phyloP scores from a whole-genome alignment of 2,797 vertebrate genomes.

The Bradypus variegatus region DNA sequence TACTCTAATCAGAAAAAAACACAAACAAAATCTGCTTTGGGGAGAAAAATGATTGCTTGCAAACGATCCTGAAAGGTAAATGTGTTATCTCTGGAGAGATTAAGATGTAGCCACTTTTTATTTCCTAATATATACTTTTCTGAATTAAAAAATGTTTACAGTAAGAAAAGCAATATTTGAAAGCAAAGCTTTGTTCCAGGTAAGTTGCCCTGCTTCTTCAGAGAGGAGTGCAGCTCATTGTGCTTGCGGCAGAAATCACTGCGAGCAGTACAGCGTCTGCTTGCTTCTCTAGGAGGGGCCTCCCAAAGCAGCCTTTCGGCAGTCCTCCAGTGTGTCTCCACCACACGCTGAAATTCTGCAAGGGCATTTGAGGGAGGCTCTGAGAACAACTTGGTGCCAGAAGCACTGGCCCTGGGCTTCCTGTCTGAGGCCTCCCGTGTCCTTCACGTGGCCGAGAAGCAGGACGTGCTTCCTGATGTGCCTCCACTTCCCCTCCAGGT shows the following conservation, averaged over 20 bases:
- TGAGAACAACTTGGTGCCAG: background rate
- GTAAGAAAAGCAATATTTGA: background rate
- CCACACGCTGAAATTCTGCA: background rate
- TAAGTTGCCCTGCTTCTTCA: background rate
- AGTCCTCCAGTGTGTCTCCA: background rate
- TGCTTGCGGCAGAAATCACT: background rate
- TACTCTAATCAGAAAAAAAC: background rate
- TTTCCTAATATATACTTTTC: background rate
- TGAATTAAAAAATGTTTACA: background rate
- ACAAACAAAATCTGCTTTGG: background rate
- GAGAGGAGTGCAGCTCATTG: rapidly evolving
- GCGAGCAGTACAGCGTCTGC: background rate
- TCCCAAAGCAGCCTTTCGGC: background rate
- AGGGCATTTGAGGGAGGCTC: background rate
- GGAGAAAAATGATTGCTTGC: background rate
- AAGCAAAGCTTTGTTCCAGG: background rate
- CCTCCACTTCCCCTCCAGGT: constrained; percentile 75
- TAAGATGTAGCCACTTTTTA: background rate
- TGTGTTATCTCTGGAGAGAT: background rate
- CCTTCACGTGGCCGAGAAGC: background rate
- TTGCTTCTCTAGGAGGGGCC: background rate
- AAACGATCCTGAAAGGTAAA: background rate
- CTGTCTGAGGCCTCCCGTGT: background rate
- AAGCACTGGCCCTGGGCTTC: background rate
- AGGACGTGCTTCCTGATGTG: background rate